phyloP scores from a whole-genome alignment of 2,113 vertebrate species.

The Kryptolebias marmoratus region DNA sequence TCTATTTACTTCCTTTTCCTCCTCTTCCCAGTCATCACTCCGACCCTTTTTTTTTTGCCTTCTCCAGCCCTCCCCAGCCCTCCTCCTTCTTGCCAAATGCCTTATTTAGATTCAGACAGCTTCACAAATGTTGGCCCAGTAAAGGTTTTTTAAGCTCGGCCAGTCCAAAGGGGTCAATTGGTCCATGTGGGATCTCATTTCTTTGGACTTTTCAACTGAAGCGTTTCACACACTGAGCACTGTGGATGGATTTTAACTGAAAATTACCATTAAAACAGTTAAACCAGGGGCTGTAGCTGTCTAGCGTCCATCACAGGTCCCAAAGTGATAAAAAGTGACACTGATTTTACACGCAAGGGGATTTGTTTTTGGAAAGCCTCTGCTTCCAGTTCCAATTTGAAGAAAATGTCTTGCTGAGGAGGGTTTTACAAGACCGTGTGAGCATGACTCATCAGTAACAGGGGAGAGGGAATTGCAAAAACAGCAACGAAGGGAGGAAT shows the following conservation, averaged over 20 bases:
- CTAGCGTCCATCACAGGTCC: neutral
- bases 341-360: neutral
- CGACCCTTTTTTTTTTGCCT: slow-evolving; percentile 10
- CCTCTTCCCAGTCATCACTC: neutral
- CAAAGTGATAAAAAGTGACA: slow-evolving; percentile 9
- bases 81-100: slow-evolving; percentile 32
- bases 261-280: too few relatives aligned
- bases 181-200: slow-evolving; percentile 10
- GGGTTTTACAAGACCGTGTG: slow-evolving; percentile 4
- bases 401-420: slow-evolving; percentile 9
- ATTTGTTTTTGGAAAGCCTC: too few relatives aligned
- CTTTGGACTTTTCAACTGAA: neutral
- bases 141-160: slow-evolving; percentile 14
- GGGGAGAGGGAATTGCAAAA: too few relatives aligned
- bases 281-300: too few relatives aligned
- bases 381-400: neutral
- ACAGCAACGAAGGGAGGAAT: too few relatives aligned
- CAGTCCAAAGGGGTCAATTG: slow-evolving; percentile 19
- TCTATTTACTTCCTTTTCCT: neutral
- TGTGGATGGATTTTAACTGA: too few relatives aligned
- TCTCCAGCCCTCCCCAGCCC: slow-evolving; percentile 17
- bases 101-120: slow-evolving; percentile 38
- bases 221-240: neutral
- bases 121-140: slow-evolving; percentile 22
- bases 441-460: too few relatives aligned